Base-by-base conservation (phyloP, 2,113 vertebrate species). In the Orthochromis indermauri region DNA sequence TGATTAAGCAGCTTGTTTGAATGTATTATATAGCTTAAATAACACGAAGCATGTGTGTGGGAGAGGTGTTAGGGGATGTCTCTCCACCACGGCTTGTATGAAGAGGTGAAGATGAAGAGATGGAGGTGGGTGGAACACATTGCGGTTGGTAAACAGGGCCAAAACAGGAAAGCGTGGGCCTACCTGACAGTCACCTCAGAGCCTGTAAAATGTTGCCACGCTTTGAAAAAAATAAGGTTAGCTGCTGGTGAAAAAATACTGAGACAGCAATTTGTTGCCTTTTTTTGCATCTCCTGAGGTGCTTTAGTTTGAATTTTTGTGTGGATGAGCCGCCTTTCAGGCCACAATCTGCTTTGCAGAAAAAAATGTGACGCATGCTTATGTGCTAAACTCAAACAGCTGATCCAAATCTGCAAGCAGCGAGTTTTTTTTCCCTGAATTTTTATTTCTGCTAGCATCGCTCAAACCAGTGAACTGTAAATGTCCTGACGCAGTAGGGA, bases 151-250 rank as follows among this genome's bases (percentile, higher is more conserved):
- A 94, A 95, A 95, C 91, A 92, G 54, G 83, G 81, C 90, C 88
- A 93, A 92, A 95, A 93, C 93, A 94, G 94, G 91, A 95, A 95
- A 90, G 91, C 92, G 91, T 94, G 84, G 94, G 93, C 85, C 59
- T 73, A 89, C 88, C 88, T 89, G 90, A 95, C 83, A 91, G 82
- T 86, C 90, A 88, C 83, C 80, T 78, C 82, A 14, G 40, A 84
- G 85, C 28, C 57, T 42, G 79, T 87, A 84, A 78, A 80, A 78
- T 42, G 59, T 82, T 94, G 90, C 71, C 76, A 81, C 82, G n/a
- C 26, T 57, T 63, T 21, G n/a, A n/a, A 80, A 40, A 88, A 93
- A 91, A 89, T 21, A 80, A 61, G 45, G 51, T 81, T 68, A 42
- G 73, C 66, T 80, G 82, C 21, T 49, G 42, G n/a, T 26, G 40